Percentiles rank a stretch among this genome's conserved stretches.
phyloP scores from a whole-genome alignment of 2,113 vertebrate genomes.

The Eulemur rufifrons region DNA sequence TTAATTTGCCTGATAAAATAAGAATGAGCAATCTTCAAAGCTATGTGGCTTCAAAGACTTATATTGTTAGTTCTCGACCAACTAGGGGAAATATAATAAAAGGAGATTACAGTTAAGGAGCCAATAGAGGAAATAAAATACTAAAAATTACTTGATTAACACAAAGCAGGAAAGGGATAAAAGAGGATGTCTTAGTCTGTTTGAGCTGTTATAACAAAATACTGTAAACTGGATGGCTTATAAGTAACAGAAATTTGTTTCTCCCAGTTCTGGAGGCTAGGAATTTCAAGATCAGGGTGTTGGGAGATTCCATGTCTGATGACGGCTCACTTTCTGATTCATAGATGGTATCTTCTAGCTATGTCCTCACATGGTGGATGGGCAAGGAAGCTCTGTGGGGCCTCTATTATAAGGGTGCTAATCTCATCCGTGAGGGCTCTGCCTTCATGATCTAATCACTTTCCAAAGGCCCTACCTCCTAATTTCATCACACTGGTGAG shows the following conservation, averaged over 20 bases:
- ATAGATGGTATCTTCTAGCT: neutral
- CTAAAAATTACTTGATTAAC: neutral
- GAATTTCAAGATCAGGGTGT: neutral
- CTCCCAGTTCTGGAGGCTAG: neutral
- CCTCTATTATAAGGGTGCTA: neutral
- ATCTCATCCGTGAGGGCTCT: neutral
- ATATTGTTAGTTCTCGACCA: neutral
- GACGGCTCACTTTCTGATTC: neutral
- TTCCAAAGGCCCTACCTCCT: neutral
- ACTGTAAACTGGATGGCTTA: neutral
- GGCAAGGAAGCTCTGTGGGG: neutral
- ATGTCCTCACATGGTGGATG: neutral
- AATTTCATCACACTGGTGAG: neutral
- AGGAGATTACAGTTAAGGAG: neutral
- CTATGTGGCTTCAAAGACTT: neutral
- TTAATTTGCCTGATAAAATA: neutral
- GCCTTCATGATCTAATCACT: neutral
- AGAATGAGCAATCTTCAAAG: neutral
- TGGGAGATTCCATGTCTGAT: neutral
- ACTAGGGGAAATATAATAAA: neutral
- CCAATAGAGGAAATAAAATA: neutral
- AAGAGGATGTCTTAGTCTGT: neutral
- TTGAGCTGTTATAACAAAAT: neutral
- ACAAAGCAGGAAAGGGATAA: neutral
- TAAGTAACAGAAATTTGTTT: neutral